These are phyloP conservation scores for Syndactyla subalaris DNA, from an alignment of 2,797 vertebrate species.

Conservation along the genomic window DNA sequence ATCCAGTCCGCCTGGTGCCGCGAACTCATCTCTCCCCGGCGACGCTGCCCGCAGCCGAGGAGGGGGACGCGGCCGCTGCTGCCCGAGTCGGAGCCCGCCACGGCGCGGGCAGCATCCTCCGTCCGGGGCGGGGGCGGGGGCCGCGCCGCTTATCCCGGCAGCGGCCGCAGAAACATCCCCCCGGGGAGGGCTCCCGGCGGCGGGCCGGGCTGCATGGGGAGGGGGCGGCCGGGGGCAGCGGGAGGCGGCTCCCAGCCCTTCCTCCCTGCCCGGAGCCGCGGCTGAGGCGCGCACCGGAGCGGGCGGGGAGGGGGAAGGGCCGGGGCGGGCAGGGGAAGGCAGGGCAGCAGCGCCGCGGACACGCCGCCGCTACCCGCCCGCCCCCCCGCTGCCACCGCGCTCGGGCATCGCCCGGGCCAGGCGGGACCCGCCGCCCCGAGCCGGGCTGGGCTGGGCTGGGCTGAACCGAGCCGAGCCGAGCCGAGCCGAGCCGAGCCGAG, in stretches of 20 bases:
- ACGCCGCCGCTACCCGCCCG: neutral
- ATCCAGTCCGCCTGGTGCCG: slow-evolving; percentile 98
- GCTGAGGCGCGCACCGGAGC: neutral
- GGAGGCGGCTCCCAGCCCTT: slow-evolving; percentile 11
- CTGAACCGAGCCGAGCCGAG: neutral
- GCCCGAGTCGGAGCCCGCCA: slow-evolving; percentile 25
- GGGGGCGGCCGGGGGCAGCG: slow-evolving; percentile 19
- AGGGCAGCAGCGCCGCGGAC: neutral
- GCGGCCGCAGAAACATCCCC: slow-evolving; percentile 28
- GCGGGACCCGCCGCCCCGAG: neutral
- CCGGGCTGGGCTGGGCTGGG: neutral
- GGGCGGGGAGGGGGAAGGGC: slow-evolving; percentile 47
- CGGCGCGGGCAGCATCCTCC: slow-evolving; percentile 61
- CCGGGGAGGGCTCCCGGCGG: slow-evolving; percentile 30
- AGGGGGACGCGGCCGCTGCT: neutral
- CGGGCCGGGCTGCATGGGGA: slow-evolving; percentile 32
- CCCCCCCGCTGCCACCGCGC: neutral
- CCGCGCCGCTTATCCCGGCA: slow-evolving; percentile 46
- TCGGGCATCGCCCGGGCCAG: slow-evolving; percentile 9
- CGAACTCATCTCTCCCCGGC: slow-evolving; percentile 89
- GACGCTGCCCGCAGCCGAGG: neutral
- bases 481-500: neutral
- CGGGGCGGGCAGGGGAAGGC: slow-evolving; percentile 7
- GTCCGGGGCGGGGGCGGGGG: slow-evolving; percentile 35
- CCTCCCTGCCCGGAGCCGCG: neutral